Evolutionary conservation across 1,140 invertebrate genomes (phyloP).

Genomic region (Leptopilina clavipes): DNA sequence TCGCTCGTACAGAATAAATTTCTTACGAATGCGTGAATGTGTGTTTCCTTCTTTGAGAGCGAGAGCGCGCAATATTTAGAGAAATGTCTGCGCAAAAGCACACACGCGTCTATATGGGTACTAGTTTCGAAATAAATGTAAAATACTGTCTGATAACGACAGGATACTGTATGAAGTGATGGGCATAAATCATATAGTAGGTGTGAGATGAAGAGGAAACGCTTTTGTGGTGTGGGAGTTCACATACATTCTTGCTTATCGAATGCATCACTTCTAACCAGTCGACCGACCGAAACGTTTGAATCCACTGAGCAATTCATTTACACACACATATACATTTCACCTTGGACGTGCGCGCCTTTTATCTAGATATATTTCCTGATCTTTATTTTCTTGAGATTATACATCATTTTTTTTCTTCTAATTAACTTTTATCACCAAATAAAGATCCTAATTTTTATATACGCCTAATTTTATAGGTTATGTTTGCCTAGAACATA

Average conservation of each 20-base stretch:
- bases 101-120: background rate
- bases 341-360: background rate
- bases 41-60: background rate
- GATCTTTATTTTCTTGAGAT: background rate
- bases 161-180: slow-evolving; percentile 23
- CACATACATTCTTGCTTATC: slow-evolving; percentile 27
- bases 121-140: slow-evolving; percentile 29
- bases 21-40: background rate
- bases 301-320: slow-evolving; percentile 12
- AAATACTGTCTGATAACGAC: slow-evolving; percentile 23
- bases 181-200: slow-evolving; percentile 32
- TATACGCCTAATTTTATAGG: no score
- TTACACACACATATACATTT: background rate
- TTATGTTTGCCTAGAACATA: no score
- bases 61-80: slow-evolving; percentile 7
- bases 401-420: background rate
- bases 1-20: background rate
- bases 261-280: slow-evolving; percentile 22
- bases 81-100: slow-evolving; percentile 19
- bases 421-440: no score
- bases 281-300: background rate
- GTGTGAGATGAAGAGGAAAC: slow-evolving; percentile 31
- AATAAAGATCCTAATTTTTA: no score
- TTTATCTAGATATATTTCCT: background rate
- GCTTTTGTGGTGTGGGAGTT: slow-evolving; percentile 21